phyloP scores from a whole-genome alignment of 2,888 invertebrate species.

The Drosophila buzzatii region DNA sequence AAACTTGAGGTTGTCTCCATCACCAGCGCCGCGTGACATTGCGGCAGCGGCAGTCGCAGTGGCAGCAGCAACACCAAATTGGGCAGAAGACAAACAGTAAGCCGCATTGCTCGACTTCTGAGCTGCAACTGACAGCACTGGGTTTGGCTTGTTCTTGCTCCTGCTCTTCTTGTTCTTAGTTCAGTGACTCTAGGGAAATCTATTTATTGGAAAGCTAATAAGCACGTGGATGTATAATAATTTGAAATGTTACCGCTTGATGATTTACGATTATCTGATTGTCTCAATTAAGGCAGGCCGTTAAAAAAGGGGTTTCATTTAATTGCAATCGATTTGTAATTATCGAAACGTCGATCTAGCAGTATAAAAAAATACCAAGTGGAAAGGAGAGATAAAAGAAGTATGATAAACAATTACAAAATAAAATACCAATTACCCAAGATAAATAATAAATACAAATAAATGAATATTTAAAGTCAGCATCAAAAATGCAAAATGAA shows the following conservation, averaged over 20 bases:
- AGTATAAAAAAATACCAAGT: not conserved
- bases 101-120: constrained; percentile 29
- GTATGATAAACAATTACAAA: not conserved
- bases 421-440: not conserved
- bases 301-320: not conserved
- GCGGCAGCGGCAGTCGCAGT: constrained; percentile 6
- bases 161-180: not conserved
- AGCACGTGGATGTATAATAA: constrained; percentile 15
- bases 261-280: not conserved
- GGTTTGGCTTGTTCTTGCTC: not conserved
- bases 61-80: not conserved
- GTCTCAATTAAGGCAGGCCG: not conserved
- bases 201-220: constrained; percentile 28
- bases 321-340: not conserved
- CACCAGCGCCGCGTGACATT: constrained; percentile 7
- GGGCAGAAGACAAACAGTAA: not conserved
- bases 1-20: not conserved
- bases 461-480: not conserved
- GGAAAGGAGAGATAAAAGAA: not conserved
- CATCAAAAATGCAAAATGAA: too few relatives aligned
- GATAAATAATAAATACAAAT: not conserved
- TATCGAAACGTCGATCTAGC: not conserved
- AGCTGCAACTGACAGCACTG: constrained; percentile 25
- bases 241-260: not conserved
- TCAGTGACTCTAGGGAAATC: constrained; percentile 48